Conservation (phyloP, 2,113 vertebrate genomes). For the Pollachius pollachius region DNA sequence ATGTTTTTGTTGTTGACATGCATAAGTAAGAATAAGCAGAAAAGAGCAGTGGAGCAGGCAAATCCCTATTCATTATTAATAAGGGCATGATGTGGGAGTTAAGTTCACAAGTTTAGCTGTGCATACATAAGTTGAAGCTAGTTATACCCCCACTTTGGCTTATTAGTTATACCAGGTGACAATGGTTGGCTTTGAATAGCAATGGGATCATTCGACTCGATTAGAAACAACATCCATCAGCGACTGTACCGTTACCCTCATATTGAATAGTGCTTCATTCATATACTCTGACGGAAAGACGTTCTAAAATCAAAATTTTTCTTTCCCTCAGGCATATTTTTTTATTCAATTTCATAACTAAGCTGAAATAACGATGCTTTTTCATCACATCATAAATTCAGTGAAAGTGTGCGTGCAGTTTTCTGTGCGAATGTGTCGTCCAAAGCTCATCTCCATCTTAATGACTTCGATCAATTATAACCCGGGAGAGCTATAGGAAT, state of each 20-base stretch:
- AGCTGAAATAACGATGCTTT: not conserved
- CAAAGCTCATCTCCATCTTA: slow-evolving; percentile 4
- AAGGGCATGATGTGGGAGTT: too few species aligned
- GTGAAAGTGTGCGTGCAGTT: not conserved
- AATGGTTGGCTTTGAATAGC: too few species aligned
- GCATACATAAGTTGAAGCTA: too few species aligned
- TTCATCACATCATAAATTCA: slow-evolving; percentile 1
- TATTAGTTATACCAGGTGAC: too few species aligned
- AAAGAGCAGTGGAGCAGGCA: too few species aligned
- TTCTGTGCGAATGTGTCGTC: slow-evolving; percentile 9
- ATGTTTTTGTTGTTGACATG: too few species aligned
- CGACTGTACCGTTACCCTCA: not conserved
- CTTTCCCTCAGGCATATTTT: too few species aligned
- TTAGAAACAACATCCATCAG: not conserved
- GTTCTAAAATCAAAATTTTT: not conserved
- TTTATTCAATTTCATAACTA: not conserved
- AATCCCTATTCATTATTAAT: too few species aligned
- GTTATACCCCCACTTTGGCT: too few species aligned
- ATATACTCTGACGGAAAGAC: not conserved
- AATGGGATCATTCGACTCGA: too few species aligned
- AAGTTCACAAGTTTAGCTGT: too few species aligned
- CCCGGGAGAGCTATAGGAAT: slow-evolving; percentile 27
- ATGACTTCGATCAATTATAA: slow-evolving; percentile 15
- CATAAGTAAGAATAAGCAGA: too few species aligned
- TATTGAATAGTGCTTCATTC: not conserved